phyloP scores from a whole-genome alignment of 2,888 invertebrate species.

The Tortricodes alternella region DNA sequence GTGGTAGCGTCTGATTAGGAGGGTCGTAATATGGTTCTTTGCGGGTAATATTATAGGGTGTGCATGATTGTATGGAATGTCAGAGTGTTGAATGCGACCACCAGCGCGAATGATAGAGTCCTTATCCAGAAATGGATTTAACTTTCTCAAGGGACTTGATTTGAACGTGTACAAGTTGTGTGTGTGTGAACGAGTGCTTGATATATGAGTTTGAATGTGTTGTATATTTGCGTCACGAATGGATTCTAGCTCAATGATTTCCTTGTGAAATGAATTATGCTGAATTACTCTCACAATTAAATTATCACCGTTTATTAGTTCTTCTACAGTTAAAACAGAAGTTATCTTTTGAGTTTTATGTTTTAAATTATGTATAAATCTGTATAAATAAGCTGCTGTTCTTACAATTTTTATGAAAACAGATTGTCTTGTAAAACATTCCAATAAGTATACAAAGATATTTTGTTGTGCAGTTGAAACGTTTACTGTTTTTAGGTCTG shows the following conservation, averaged over 20 bases:
- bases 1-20: neutral
- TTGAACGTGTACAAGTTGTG: neutral
- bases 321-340: neutral
- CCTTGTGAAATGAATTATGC: conserved; percentile 1
- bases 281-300: conserved; percentile 2
- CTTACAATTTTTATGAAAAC: neutral
- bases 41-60: conserved; percentile 5
- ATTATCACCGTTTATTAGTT: neutral
- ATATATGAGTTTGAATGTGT: no score
- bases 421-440: neutral
- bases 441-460: neutral
- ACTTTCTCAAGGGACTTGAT: neutral
- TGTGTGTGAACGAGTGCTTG: neutral
- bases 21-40: conserved; percentile 6
- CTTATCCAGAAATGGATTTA: neutral
- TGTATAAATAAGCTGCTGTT: conserved; percentile 3
- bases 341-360: neutral
- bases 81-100: conserved; percentile 5
- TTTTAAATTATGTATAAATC: neutral
- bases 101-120: neutral
- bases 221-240: no score
- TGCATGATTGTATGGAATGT: conserved; percentile 8
- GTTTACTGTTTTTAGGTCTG: no score
- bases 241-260: conserved; percentile 1
- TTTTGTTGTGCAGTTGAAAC: neutral